Percentiles rank a stretch among this genome's conserved stretches.
phyloP scores from a whole-genome alignment of 2,113 vertebrate species.

The Sinocyclocheilus maitianheensis region DNA sequence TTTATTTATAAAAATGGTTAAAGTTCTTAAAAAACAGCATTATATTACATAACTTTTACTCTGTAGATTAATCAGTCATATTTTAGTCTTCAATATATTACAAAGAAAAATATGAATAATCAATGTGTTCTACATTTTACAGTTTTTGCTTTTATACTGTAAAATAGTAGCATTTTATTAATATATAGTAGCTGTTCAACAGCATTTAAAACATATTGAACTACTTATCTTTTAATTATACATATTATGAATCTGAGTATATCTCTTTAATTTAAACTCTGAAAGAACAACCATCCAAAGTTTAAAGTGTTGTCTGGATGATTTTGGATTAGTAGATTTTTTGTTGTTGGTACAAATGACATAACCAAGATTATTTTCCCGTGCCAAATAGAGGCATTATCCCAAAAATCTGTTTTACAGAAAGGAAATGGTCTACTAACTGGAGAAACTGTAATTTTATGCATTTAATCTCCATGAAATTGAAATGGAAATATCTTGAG shows the following conservation, averaged over 20 bases:
- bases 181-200: neutral
- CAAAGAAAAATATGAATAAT: too few relatives aligned
- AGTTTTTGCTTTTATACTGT: neutral
- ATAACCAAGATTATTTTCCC: neutral
- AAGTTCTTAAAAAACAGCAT: neutral
- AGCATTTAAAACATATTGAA: neutral
- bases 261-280: neutral
- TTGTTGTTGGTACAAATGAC: neutral
- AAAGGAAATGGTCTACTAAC: neutral
- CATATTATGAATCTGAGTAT: neutral
- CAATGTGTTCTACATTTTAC: neutral
- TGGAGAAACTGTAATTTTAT: neutral
- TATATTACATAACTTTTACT: neutral
- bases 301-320: neutral
- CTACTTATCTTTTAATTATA: neutral
- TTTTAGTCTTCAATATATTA: neutral
- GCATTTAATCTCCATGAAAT: neutral
- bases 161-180: neutral
- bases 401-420: neutral
- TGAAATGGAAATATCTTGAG: neutral
- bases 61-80: neutral
- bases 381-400: neutral
- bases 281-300: neutral
- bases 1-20: neutral
- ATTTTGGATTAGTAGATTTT: neutral